Conservation (phyloP, 2,888 invertebrate genomes). For the Troglohyphantes excavatus region DNA sequence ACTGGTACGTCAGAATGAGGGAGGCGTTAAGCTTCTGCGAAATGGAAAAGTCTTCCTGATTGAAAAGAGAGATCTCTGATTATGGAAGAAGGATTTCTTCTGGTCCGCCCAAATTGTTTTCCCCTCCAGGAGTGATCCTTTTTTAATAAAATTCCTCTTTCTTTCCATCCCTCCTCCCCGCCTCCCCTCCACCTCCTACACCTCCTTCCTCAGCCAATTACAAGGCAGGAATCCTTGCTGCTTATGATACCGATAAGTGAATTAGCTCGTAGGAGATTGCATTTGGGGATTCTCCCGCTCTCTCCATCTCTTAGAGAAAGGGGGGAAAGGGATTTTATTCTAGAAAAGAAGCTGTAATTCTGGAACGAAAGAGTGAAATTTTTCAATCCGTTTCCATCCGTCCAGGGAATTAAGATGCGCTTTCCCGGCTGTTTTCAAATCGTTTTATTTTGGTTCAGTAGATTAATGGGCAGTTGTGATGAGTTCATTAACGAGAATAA, state of each 20-base stretch:
- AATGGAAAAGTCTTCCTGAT: slow-evolving; percentile 78
- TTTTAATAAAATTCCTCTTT: slow-evolving; percentile 77
- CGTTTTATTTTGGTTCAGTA: slow-evolving; percentile 5
- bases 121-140: slow-evolving; percentile 72
- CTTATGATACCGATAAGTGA: slow-evolving; percentile 74
- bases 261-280: slow-evolving; percentile 43
- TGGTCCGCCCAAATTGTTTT: slow-evolving; percentile 77
- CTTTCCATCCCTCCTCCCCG: too few species aligned
- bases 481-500: not conserved
- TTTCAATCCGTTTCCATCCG: slow-evolving; percentile 41
- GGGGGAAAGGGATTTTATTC: not conserved
- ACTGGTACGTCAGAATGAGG: slow-evolving; percentile 73
- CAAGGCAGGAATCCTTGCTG: slow-evolving; percentile 31
- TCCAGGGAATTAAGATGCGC: slow-evolving; percentile 15
- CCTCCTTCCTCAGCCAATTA: slow-evolving; percentile 55
- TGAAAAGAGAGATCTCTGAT: slow-evolving; percentile 79
- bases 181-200: too few species aligned
- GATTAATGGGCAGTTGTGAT: not conserved
- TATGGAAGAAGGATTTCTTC: slow-evolving; percentile 78
- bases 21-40: slow-evolving; percentile 78
- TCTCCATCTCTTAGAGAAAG: not conserved
- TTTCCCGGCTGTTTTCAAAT: slow-evolving; percentile 4
- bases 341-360: not conserved
- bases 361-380: slow-evolving; percentile 6
- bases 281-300: not conserved